Conservation (phyloP, 2,888 invertebrate genomes). For the Lasioglossum malachurum region DNA sequence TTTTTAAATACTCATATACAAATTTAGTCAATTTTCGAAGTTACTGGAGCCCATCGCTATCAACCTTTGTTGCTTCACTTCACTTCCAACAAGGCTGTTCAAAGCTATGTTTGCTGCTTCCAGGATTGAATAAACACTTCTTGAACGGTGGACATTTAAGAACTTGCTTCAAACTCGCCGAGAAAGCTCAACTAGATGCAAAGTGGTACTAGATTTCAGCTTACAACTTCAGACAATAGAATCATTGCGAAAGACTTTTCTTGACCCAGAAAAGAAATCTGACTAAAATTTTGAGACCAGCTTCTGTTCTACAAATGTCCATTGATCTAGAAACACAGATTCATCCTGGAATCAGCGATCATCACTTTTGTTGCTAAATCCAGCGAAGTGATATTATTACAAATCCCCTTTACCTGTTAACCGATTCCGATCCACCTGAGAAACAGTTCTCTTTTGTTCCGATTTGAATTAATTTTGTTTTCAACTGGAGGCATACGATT, state of each 20-base stretch:
- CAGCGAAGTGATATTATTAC: neutral
- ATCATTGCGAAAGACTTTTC: neutral
- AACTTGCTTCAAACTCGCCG: neutral
- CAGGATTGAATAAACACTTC: neutral
- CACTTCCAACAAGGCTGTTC: neutral
- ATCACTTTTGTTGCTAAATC: neutral
- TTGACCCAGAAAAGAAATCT: neutral
- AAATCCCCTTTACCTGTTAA: neutral
- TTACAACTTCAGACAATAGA: neutral
- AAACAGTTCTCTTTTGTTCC: neutral
- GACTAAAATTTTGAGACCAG: neutral
- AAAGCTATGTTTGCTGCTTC: neutral
- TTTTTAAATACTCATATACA: neutral
- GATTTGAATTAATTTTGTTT: neutral
- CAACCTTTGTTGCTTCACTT: neutral
- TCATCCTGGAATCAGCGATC: neutral
- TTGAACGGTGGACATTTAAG: neutral
- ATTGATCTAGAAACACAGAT: neutral
- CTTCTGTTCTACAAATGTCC: neutral
- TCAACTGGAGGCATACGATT: constrained; percentile 3
- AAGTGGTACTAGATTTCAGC: neutral
- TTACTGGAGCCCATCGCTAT: neutral
- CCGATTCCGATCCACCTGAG: neutral
- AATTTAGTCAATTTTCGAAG: neutral
- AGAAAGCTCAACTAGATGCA: neutral